Base-by-base conservation (phyloP, 2,888 invertebrate species). In the Coremacera marginata region DNA sequence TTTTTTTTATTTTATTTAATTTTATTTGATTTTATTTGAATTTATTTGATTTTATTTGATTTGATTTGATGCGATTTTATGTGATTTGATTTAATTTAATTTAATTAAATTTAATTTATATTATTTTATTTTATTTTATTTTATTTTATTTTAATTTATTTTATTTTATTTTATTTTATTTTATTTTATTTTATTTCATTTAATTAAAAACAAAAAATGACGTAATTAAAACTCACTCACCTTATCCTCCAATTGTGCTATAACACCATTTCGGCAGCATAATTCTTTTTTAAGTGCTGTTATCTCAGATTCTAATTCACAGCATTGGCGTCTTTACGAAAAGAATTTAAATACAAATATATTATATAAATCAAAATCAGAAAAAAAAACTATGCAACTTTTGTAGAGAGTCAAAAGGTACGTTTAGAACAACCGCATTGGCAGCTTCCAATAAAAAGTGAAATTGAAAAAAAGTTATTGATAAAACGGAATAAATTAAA, bases 261-360 rank as follows among this genome's bases (percentile, higher is more conserved):
- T 90, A 37, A 91, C 84, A 51, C 90, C 87, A 71, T 92, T 92
- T 67, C 91, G 91, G 75, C 91, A 90, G 27, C 90, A 88, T 44
- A 95, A 83, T 86, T 93, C 92, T 77, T 92, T 90, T 88, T 95
- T 94, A 62, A 95, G 89, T 82, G 91, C 91, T 77, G 91, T 87
- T 70, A 95, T 91, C 83, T 92, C 92, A 82, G 91, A 91, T 79
- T 92, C 90, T 11, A 93, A 91, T 37, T 91, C 91, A 8, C 87
- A 87, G 57, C 91, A 85, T 84, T 91, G 90, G 3, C 90, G 90
- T 84, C 89, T 89, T 75, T 62, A 63, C 16, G 57, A 31, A 63
- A 68, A 63, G 49, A 74, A 19, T 31, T 37, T 44, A 67, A 67
- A 49, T 4, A 22, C 16, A 31, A 49, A 67, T 19, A 51, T 49